A percentile compares a stretch with the other conserved stretches of the same genome.
Conservation (phyloP, 2,888 invertebrate genomes). For the Caenorhabditis doughertyi region DNA sequence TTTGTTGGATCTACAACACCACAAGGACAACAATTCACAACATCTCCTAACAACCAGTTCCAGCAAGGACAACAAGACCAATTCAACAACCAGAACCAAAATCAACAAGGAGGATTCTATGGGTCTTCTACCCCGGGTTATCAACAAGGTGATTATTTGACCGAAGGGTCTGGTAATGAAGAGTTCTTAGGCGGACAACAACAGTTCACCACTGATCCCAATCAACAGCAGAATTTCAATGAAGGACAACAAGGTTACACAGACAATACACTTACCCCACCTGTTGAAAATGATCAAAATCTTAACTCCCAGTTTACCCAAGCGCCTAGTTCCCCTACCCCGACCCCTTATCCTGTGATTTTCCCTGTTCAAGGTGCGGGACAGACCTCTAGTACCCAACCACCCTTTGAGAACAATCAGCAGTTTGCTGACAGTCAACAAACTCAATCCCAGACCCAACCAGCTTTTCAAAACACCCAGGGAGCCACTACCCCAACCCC, state of each 20-base stretch:
- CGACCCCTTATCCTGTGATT: constrained; percentile 6
- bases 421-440: too few relatives aligned
- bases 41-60: constrained; percentile 8
- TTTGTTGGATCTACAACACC: constrained; percentile 7
- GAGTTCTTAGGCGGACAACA: constrained; percentile 48
- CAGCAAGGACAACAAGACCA: constrained; percentile 3
- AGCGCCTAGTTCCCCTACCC: constrained; percentile 1
- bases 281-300: constrained; percentile 5
- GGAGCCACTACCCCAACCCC: constrained; percentile 27
- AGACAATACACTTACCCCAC: constrained; percentile 24
- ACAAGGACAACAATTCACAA: background rate
- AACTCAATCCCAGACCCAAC: background rate
- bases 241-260: constrained; percentile 44
- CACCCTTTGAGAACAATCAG: too few relatives aligned
- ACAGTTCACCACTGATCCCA: constrained; percentile 8
- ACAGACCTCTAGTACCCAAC: background rate
- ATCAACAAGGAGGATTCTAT: constrained; percentile 14
- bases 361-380: constrained; percentile 7
- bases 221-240: constrained; percentile 1
- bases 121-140: constrained; percentile 22
- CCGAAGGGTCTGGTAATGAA: constrained; percentile 46
- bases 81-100: background rate
- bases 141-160: constrained; percentile 46
- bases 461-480: background rate
- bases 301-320: constrained; percentile 15